Base-by-base conservation (phyloP, 2,888 invertebrate genomes). In the Drosophila limbata region DNA sequence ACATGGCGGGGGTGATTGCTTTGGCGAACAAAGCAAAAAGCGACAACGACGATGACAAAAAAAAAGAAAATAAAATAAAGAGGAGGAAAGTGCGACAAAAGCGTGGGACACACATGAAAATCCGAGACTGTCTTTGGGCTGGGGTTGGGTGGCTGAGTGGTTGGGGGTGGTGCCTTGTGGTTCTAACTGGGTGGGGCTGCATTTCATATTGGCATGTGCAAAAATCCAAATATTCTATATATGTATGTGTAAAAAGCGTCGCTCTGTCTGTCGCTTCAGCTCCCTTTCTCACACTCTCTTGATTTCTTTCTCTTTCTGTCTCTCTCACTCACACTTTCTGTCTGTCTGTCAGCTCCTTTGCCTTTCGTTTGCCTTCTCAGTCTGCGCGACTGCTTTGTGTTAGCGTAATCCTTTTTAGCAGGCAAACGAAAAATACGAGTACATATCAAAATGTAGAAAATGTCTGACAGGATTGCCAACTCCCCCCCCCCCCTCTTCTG, bases 201-300 rank as follows among this genome's bases (percentile, higher is more conserved):
- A 61, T 77, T 67, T 73, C 73, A 85, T 89, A 85, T 89, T 89
- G 85, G 88, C 85, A 89, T 85, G 89, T 85, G 85, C 84, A 79
- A 79, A 82, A 82, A 89, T 74, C 86, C 77, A 85, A 89, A 89
- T 84, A 89, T 84, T 84, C 64, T 77, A 86, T 80, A 77, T 77
- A 66, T 60, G 28, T 28, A 28, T 28, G 28, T 25, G 25, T 25
- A 25, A 0, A 73, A 28, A 39, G 48, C 40, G 25, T 48, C 33
- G 33, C 42, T 35, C 63, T 28, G 56, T 57, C 73, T 55, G 17
- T 48, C 68, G 35, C 48, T 51, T 2, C 4, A 17, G 45, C 65
- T 45, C 40, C 39, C 60, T 44, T 35, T 17, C 50, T 33, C 53
- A 28, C 28, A 8, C 28, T 28, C 48, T 37, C 33, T 35, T 28